A percentile compares a stretch with the other conserved stretches of the same genome.
These are phyloP conservation scores for Molanna angustata DNA, from an alignment of 2,888 invertebrate genomes.

Conservation along the genomic window DNA sequence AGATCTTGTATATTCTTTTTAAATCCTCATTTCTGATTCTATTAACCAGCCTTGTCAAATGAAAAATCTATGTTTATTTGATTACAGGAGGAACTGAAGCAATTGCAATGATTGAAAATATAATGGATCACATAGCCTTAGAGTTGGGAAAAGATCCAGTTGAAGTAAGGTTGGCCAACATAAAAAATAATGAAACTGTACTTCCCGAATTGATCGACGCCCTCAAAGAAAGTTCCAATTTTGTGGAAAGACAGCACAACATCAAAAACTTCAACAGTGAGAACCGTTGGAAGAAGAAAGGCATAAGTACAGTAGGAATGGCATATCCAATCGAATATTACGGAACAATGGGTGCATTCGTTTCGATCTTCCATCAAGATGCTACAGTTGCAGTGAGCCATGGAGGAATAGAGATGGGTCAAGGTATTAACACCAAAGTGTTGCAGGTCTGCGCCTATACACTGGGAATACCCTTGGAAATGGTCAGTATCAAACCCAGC, in stretches of 20 bases:
- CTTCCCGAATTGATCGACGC: conserved; percentile 54
- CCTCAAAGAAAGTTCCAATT: conserved; percentile 57
- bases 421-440: conserved; percentile 72
- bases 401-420: conserved; percentile 72
- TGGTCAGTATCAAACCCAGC: conserved; percentile 63
- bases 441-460: conserved; percentile 69
- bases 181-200: conserved; percentile 40
- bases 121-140: conserved; percentile 66
- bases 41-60: too few species aligned
- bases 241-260: conserved; percentile 49
- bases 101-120: conserved; percentile 55
- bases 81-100: conserved; percentile 46
- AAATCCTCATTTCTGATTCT: too few species aligned
- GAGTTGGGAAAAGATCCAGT: conserved; percentile 55
- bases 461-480: conserved; percentile 63
- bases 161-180: conserved; percentile 57
- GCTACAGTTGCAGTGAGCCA: conserved; percentile 66
- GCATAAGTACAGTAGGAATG: conserved; percentile 61
- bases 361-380: conserved; percentile 66
- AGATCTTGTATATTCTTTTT: too few species aligned
- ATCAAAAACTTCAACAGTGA: conserved; percentile 57
- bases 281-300: conserved; percentile 76
- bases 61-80: conserved; percentile 7
- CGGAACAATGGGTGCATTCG: conserved; percentile 56
- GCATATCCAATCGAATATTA: conserved; percentile 56